Evolutionary conservation across 1,140 invertebrate species (phyloP).

Genomic region (Drosophila mojavensis): DNA sequence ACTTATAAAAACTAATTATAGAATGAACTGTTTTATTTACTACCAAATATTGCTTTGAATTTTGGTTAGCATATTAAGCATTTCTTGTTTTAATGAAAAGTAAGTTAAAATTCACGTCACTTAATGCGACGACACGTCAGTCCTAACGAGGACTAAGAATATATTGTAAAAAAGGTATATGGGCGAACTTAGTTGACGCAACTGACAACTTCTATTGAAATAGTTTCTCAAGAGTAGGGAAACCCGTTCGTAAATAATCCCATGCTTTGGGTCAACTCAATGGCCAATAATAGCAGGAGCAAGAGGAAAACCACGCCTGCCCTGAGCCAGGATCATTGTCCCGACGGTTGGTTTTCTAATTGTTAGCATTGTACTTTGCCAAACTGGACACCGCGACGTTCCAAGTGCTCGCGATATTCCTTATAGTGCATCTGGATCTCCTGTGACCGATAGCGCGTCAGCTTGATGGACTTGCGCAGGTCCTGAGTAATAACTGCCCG

Average conservation of each 20-base stretch:
- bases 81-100: conserved; percentile 52
- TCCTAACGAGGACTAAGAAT: conserved; percentile 3
- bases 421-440: conserved; percentile 85
- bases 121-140: conserved; percentile 19
- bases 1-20: conserved; percentile 32
- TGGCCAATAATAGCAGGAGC: conserved; percentile 63
- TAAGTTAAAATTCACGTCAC: conserved; percentile 37
- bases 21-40: conserved; percentile 29
- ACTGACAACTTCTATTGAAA: conserved; percentile 26
- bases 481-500: conserved; percentile 95
- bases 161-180: conserved; percentile 26
- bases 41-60: conserved; percentile 42
- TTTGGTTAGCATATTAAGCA: conserved; percentile 65
- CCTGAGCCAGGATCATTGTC: conserved; percentile 72
- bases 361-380: conserved; percentile 84
- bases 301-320: conserved; percentile 63
- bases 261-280: conserved; percentile 54
- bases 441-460: conserved; percentile 95
- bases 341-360: conserved; percentile 53
- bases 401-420: conserved; percentile 80
- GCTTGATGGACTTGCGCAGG: conserved; percentile 93
- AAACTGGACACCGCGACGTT: conserved; percentile 71
- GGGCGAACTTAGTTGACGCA: conserved; percentile 23
- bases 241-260: conserved; percentile 36
- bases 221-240: conserved; percentile 25